Percentiles rank a stretch among this genome's conserved stretches.
Evolutionary conservation across 2,797 vertebrate species (phyloP).

Genomic region (Coilia nasus): DNA sequence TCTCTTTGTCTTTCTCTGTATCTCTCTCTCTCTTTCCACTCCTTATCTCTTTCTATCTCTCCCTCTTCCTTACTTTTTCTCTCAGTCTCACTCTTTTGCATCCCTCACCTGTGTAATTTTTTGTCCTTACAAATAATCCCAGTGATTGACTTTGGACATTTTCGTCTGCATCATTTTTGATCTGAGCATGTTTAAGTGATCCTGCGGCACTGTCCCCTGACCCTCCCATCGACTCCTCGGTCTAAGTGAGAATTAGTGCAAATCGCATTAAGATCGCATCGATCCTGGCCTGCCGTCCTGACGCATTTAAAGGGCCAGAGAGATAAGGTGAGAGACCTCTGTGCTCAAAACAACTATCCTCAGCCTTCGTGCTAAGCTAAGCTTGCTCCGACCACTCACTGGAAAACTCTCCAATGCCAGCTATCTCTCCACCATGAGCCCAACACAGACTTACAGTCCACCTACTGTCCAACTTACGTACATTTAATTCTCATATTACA

Average conservation of each 20-base stretch:
- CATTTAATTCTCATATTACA: no score
- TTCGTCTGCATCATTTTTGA: constrained; percentile 22
- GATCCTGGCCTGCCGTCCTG: constrained; percentile 36
- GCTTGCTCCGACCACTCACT: no score
- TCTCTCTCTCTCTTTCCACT: neutral
- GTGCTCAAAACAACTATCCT: neutral
- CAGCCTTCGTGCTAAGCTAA: neutral
- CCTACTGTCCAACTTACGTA: no score
- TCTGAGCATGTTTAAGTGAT: neutral
- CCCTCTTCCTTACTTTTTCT: neutral
- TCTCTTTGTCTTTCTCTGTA: no score
- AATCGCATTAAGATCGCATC: constrained; percentile 48
- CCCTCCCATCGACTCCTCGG: neutral
- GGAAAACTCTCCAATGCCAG: no score
- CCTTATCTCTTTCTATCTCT: constrained; percentile 7
- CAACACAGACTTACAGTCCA: no score
- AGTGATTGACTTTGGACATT: neutral
- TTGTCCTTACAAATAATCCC: neutral
- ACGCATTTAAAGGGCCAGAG: constrained; percentile 33
- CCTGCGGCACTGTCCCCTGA: neutral
- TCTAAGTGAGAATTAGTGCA: constrained; percentile 30
- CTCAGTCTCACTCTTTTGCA: neutral
- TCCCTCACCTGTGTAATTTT: neutral
- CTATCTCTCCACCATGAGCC: no score
- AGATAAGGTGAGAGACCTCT: constrained; percentile 29